Conservation (phyloP, 1,140 invertebrate genomes). For the Hermatobates lingyangjiaoensis region DNA sequence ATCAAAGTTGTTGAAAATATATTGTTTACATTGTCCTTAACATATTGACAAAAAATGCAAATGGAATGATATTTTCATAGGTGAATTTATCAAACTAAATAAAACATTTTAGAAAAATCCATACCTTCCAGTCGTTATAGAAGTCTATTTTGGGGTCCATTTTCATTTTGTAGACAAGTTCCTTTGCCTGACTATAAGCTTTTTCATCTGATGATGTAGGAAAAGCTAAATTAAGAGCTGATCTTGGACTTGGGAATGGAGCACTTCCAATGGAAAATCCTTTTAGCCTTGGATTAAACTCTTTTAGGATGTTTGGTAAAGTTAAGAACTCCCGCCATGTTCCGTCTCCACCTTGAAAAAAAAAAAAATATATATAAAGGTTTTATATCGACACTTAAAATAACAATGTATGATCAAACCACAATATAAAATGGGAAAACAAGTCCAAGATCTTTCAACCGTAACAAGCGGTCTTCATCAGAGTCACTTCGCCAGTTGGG, state of each 20-base stretch:
- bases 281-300: constrained; percentile 42
- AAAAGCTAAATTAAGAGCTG: constrained; percentile 45
- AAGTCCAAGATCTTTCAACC: too few species aligned
- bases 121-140: constrained; percentile 55
- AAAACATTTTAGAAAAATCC: not conserved
- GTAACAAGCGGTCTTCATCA: too few species aligned
- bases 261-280: constrained; percentile 49
- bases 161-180: constrained; percentile 48
- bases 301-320: constrained; percentile 50
- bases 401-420: too few species aligned
- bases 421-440: too few species aligned
- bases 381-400: too few species aligned
- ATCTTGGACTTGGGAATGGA: constrained; percentile 42
- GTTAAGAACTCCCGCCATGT: constrained; percentile 47
- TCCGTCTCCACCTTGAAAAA: constrained; percentile 37
- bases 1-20: too few species aligned
- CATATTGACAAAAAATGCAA: too few species aligned
- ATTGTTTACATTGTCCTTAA: too few species aligned
- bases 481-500: too few species aligned
- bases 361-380: too few species aligned
- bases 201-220: constrained; percentile 51
- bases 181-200: constrained; percentile 40
- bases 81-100: too few species aligned
- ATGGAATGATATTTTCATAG: too few species aligned
- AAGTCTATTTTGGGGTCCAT: constrained; percentile 38